Evolutionary conservation across 1,140 invertebrate genomes (phyloP), one percentile per base, ranked within the genome.

Genomic region (Aricia agestis): DNA sequence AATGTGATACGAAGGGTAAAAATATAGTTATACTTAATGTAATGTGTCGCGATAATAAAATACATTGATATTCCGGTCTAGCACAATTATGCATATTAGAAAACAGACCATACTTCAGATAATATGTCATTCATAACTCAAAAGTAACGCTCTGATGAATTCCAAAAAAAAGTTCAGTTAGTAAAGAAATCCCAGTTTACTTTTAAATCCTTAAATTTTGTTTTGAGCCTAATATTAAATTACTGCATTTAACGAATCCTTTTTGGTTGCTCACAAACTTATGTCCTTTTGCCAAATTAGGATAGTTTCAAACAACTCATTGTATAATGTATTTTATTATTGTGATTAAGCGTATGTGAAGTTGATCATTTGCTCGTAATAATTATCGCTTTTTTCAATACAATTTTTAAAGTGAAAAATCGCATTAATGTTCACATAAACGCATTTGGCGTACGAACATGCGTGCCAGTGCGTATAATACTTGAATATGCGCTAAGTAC

Each of bases 1-100:
- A 77, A 86, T 89, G 85, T 90, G 84, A 89, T 89, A 87, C 73
- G 83, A 70, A 63, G 59, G 59, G 59, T 63, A 74, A 70, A 45
- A n/a, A n/a, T n/a, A 41, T 25, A 45, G 41, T 67, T 6, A 42
- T 67, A n/a, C n/a, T n/a, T n/a, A 45, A 36, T 17, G 32, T 18
- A 67, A 41, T 42, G 1, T 11, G 18, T 18, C 66, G 41, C 66
- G 18, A 42, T 67, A 45, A 17, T 67, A 69, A 42, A 66, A 65
- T 57, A 71, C 67, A 73, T 72, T 66, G 69, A 61, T 15, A 3
- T 4, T 15, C 45, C 11, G 45, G 45, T 13, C 45, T 52, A 36
- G 36, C 36, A 52, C 45, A 52, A 52, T 52, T 52, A 52, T 36
- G 36, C 36, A 36, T 36, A 36, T 5, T 0, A 52, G 9, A 52